Evolutionary conservation across 2,888 invertebrate genomes (phyloP).

Genomic region (Toxonevra muliebris): DNA sequence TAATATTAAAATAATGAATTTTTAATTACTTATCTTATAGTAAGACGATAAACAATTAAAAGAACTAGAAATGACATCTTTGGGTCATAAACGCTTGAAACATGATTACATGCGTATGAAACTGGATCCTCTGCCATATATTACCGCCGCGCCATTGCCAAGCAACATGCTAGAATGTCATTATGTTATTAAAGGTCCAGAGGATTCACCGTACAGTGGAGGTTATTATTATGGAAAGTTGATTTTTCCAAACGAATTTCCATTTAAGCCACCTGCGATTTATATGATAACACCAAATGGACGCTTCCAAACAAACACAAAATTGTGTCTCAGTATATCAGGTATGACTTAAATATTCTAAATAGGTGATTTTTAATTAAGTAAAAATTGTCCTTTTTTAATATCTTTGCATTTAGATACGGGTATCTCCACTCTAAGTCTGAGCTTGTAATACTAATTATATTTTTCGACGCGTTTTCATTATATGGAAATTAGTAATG

Average conservation of each 20-base stretch:
- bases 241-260: constrained; percentile 95
- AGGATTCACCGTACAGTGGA: constrained; percentile 93
- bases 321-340: constrained; percentile 91
- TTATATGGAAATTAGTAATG: too few relatives aligned
- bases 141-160: constrained; percentile 93
- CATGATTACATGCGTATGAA: constrained; percentile 96
- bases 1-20: too few relatives aligned
- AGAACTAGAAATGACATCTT: too few relatives aligned
- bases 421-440: neutral
- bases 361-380: too few relatives aligned
- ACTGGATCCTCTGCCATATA: constrained; percentile 96
- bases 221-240: constrained; percentile 94
- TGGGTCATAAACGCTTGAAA: constrained; percentile 74
- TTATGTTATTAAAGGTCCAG: constrained; percentile 96
- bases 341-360: constrained; percentile 49
- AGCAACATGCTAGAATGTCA: constrained; percentile 98
- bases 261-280: constrained; percentile 97
- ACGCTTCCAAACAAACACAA: constrained; percentile 86
- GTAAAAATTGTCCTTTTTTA: neutral
- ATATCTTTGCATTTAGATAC: neutral
- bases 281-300: constrained; percentile 99
- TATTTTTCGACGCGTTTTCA: too few relatives aligned
- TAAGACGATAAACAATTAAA: too few relatives aligned
- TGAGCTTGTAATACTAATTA: constrained; percentile 12
- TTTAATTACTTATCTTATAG: too few relatives aligned